phyloP scores from a whole-genome alignment of 2,113 vertebrate species.

The Hemichromis elongatus region DNA sequence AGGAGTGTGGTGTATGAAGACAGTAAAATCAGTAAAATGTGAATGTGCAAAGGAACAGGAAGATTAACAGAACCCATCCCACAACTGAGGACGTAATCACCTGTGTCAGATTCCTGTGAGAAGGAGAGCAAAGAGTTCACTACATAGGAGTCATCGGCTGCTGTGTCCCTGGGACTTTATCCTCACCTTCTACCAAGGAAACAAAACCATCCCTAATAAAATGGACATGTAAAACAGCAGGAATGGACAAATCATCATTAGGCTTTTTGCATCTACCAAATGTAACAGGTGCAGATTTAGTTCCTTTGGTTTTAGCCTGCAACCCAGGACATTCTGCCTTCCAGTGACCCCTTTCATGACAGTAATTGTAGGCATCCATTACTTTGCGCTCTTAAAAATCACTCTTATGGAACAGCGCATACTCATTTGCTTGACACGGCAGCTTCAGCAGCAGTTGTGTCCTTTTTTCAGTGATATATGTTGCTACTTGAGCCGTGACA shows the following conservation, averaged over 20 bases:
- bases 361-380: not conserved
- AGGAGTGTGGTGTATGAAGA: too few species aligned
- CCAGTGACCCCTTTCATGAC: not conserved
- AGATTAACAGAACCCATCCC: too few species aligned
- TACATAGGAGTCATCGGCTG: not conserved
- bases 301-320: not conserved
- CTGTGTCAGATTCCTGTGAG: too few species aligned
- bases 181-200: not conserved
- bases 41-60: too few species aligned
- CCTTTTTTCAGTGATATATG: not conserved
- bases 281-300: not conserved
- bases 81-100: too few species aligned
- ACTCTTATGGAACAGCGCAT: not conserved
- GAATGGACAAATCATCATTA: not conserved
- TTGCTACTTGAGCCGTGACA: not conserved
- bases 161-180: not conserved
- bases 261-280: not conserved
- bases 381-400: not conserved
- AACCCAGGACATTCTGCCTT: not conserved
- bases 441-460: not conserved
- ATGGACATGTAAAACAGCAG: not conserved
- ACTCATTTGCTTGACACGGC: not conserved
- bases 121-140: too few species aligned
- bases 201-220: not conserved
- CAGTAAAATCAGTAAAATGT: too few species aligned